Evolutionary conservation across 2,888 invertebrate species (phyloP).

Genomic region (Zelleria hepariella): DNA sequence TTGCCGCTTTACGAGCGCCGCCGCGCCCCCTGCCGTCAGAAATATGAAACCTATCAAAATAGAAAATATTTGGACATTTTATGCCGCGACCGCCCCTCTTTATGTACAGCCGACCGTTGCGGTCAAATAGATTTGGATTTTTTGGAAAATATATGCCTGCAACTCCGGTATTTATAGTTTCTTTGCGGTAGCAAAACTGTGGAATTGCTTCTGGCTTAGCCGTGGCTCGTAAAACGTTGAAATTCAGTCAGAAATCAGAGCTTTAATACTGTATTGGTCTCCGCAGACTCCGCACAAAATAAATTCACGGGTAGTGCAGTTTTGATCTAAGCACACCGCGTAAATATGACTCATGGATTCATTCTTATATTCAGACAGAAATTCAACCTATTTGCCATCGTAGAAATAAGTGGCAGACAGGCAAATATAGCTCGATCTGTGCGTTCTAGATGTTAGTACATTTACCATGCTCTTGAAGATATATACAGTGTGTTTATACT

Average conservation of each 20-base stretch:
- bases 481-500: not conserved
- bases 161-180: not conserved
- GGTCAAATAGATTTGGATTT: constrained; percentile 4
- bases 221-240: not conserved
- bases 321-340: too few species aligned
- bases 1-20: constrained; percentile 31
- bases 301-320: too few species aligned
- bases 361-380: too few species aligned
- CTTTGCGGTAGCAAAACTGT: not conserved
- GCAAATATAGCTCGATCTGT: too few species aligned
- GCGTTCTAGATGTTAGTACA: too few species aligned
- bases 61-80: constrained; percentile 38
- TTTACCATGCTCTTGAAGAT: too few species aligned
- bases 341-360: too few species aligned
- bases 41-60: constrained; percentile 53
- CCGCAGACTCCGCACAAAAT: not conserved
- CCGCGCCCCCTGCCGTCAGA: constrained; percentile 41
- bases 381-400: too few species aligned
- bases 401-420: too few species aligned
- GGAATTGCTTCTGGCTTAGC: not conserved
- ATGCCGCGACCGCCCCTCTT: constrained; percentile 18
- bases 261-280: not conserved
- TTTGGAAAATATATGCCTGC: constrained; percentile 1
- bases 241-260: not conserved
- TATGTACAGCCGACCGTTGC: constrained; percentile 1